Percentiles rank a stretch among this genome's conserved stretches.
phyloP scores from a whole-genome alignment of 2,888 invertebrate species.

The Calameuta filiformis region DNA sequence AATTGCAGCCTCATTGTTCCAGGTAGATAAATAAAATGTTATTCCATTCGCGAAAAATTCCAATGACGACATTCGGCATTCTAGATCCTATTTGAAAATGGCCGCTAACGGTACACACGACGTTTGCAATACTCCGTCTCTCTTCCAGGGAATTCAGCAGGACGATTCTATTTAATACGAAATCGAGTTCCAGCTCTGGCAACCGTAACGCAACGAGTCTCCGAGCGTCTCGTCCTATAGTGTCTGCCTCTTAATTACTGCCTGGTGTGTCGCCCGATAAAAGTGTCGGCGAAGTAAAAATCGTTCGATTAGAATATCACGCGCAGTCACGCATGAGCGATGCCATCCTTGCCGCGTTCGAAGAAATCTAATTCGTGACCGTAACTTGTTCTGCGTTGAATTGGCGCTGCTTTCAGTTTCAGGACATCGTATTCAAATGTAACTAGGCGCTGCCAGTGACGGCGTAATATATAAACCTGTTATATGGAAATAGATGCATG shows the following conservation, averaged over 20 bases:
- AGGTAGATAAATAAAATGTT: neutral
- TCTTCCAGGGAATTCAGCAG: neutral
- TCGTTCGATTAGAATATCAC: slow-evolving; percentile 7
- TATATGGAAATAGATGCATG: slow-evolving; percentile 66
- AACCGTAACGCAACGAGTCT: slow-evolving; percentile 1
- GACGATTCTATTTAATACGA: neutral
- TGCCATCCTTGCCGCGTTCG: slow-evolving; percentile 3
- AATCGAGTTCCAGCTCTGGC: neutral
- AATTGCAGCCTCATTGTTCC: neutral
- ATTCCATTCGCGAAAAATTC: neutral
- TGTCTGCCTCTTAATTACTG: neutral
- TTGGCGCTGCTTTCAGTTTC: slow-evolving; percentile 46
- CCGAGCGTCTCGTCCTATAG: neutral
- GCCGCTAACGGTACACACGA: neutral
- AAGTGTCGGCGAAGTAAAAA: neutral
- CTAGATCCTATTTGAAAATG: neutral
- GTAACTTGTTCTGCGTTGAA: slow-evolving; percentile 39
- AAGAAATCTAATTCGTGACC: slow-evolving; percentile 46
- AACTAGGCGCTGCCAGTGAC: slow-evolving; percentile 63
- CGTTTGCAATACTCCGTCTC: neutral
- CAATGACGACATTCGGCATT: neutral
- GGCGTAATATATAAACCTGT: slow-evolving; percentile 65
- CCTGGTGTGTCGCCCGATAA: neutral
- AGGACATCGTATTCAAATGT: slow-evolving; percentile 64
- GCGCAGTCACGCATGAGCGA: slow-evolving; percentile 6